Percentiles rank a stretch among this genome's conserved stretches.
phyloP scores from a whole-genome alignment of 2,113 vertebrate species.

The Protobothrops flavoviridis region DNA sequence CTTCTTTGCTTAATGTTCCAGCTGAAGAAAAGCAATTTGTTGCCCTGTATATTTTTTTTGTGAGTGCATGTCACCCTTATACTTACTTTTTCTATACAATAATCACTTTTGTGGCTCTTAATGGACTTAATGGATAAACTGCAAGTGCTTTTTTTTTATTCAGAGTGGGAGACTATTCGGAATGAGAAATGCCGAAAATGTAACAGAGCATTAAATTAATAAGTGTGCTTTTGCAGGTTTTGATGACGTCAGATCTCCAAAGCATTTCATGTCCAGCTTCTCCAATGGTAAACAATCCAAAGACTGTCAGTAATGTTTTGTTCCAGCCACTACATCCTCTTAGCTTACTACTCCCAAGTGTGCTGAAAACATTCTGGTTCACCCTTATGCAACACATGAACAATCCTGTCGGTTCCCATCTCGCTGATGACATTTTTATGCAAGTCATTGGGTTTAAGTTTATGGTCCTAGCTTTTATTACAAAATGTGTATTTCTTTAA shows the following conservation, averaged over 20 bases:
- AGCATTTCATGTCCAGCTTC: constrained; percentile 37
- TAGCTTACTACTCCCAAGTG: neutral
- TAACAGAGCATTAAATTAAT: constrained; percentile 29
- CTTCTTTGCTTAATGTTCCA: neutral
- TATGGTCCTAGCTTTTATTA: neutral
- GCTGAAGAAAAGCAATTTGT: neutral
- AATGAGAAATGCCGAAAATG: neutral
- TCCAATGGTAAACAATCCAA: constrained; percentile 44
- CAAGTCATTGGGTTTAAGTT: neutral
- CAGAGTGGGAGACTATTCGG: constrained; percentile 3
- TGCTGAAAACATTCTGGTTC: neutral
- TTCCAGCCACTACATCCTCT: constrained; percentile 25
- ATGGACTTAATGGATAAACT: constrained; percentile 9
- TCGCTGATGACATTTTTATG: neutral
- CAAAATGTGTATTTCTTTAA: constrained; percentile 25
- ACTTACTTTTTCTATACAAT: neutral
- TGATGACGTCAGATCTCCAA: constrained; percentile 46
- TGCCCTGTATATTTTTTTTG: neutral
- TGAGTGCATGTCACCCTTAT: neutral
- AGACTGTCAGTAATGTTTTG: constrained; percentile 32
- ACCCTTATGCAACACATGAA: neutral
- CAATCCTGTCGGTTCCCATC: neutral
- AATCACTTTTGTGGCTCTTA: neutral
- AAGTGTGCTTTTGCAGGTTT: constrained; percentile 30
- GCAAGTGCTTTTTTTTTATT: neutral